phyloP scores from a whole-genome alignment of 1,140 invertebrate genomes.

The Helicoverpa zea region DNA sequence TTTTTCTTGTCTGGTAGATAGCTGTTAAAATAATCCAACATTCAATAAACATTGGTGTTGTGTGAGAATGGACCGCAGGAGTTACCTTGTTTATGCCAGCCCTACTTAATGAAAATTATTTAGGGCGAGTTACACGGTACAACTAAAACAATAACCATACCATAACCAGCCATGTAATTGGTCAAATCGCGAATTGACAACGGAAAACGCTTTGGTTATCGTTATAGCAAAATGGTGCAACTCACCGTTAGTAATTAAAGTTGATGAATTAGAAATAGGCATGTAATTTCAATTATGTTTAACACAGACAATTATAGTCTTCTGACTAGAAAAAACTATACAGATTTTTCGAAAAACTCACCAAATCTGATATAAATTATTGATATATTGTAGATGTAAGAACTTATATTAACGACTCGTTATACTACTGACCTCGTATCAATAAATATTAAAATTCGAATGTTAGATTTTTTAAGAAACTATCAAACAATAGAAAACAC shows the following conservation, averaged over 20 bases:
- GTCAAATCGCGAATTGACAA: too few species aligned
- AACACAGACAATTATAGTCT: constrained; percentile 81
- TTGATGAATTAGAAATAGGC: constrained; percentile 23
- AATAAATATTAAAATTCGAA: constrained; percentile 84
- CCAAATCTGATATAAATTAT: constrained; percentile 68
- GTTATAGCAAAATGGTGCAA: too few species aligned
- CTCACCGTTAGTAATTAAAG: constrained; percentile 15
- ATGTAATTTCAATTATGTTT: constrained; percentile 49
- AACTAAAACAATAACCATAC: too few species aligned
- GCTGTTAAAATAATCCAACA: constrained; percentile 5
- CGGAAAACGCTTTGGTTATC: too few species aligned
- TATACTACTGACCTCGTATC: constrained; percentile 83
- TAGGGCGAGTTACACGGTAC: neutral
- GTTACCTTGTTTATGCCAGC: constrained; percentile 42
- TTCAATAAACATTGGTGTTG: neutral
- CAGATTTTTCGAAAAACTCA: constrained; percentile 71
- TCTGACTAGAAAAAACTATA: constrained; percentile 83
- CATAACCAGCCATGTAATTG: too few species aligned
- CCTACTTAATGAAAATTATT: constrained; percentile 41
- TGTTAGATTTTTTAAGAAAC: constrained; percentile 74
- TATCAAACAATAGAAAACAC: constrained; percentile 80
- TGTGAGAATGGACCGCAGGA: neutral
- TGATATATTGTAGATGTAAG: constrained; percentile 65
- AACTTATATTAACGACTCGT: constrained; percentile 69
- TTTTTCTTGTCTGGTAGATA: neutral